A percentile compares a stretch with the other conserved stretches of the same genome.
phyloP scores from a whole-genome alignment of 2,113 vertebrate species.

The Serinus canaria region DNA sequence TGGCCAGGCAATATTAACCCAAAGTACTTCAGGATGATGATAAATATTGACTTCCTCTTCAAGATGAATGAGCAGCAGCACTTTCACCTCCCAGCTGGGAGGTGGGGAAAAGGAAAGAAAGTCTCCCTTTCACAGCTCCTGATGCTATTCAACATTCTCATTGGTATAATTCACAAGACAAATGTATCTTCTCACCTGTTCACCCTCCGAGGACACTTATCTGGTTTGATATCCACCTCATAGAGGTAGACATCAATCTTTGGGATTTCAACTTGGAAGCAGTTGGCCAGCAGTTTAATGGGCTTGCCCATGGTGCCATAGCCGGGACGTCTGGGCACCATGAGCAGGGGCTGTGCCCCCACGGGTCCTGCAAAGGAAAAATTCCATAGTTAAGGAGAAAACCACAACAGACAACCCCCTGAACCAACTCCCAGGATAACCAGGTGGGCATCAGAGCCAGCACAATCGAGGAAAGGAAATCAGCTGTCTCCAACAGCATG shows the following conservation, averaged over 20 bases:
- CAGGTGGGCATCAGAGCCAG: not conserved
- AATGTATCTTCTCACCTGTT: constrained; percentile 83
- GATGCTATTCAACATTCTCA: not conserved
- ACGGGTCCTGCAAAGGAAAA: constrained; percentile 82
- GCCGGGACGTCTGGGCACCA: constrained; percentile 96
- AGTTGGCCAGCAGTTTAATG: constrained; percentile 99
- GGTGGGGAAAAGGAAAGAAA: not conserved
- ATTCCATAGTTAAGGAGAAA: not conserved
- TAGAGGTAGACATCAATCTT: constrained; percentile 99
- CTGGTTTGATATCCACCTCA: constrained; percentile 99
- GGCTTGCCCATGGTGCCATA: constrained; percentile 99
- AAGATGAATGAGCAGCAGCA: not conserved
- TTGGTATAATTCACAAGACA: rapidly evolving
- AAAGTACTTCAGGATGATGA: not conserved
- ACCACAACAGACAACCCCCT: not conserved
- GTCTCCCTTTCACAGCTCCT: not conserved
- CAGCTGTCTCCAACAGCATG: not conserved
- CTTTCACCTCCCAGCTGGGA: constrained; percentile 16
- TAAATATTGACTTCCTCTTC: not conserved
- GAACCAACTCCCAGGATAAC: not conserved
- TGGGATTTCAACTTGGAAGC: constrained; percentile 99
- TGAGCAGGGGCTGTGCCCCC: constrained; percentile 98
- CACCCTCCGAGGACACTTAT: constrained; percentile 97
- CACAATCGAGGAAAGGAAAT: not conserved
- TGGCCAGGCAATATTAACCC: not conserved